Conservation (phyloP, 1,140 invertebrate species). For the Drosophila fuyamai region DNA sequence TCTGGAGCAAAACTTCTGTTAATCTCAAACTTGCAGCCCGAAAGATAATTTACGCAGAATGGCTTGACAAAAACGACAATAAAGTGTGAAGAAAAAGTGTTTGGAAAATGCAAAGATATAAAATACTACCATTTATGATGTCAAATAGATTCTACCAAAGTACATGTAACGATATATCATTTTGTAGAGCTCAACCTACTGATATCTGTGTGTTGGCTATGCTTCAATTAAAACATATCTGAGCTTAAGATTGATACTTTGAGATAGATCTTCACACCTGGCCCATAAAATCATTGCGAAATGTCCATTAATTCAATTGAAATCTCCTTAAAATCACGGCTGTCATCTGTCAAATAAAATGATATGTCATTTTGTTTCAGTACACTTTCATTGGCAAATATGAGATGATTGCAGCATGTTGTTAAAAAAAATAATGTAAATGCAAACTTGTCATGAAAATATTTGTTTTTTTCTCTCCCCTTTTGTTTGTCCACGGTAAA, state of each 20-base stretch:
- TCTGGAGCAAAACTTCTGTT: background rate
- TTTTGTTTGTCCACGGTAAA: slow-evolving; percentile 26
- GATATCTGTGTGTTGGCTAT: slow-evolving; percentile 10
- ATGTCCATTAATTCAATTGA: slow-evolving; percentile 19
- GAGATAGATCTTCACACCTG: slow-evolving; percentile 33
- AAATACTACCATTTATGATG: slow-evolving; percentile 11
- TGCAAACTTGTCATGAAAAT: slow-evolving; percentile 23
- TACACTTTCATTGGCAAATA: slow-evolving; percentile 44
- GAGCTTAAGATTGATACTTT: slow-evolving; percentile 48
- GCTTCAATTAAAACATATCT: slow-evolving; percentile 46
- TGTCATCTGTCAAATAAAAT: slow-evolving; percentile 43
- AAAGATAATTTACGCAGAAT: slow-evolving; percentile 19
- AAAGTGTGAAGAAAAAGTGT: slow-evolving; percentile 23
- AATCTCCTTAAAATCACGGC: slow-evolving; percentile 10
- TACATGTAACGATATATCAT: slow-evolving; percentile 28
- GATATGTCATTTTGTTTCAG: slow-evolving; percentile 48
- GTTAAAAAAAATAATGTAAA: slow-evolving; percentile 22
- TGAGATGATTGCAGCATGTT: slow-evolving; percentile 22
- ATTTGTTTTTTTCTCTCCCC: slow-evolving; percentile 5
- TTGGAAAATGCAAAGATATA: slow-evolving; percentile 27
- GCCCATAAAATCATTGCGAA: slow-evolving; percentile 25
- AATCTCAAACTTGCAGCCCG: slow-evolving; percentile 2
- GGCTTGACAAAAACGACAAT: slow-evolving; percentile 39
- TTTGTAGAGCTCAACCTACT: slow-evolving; percentile 24
- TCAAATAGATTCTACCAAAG: background rate